These are phyloP conservation scores for Nerophis ophidion DNA, from an alignment of 2,113 vertebrate species.

Conservation along the genomic window DNA sequence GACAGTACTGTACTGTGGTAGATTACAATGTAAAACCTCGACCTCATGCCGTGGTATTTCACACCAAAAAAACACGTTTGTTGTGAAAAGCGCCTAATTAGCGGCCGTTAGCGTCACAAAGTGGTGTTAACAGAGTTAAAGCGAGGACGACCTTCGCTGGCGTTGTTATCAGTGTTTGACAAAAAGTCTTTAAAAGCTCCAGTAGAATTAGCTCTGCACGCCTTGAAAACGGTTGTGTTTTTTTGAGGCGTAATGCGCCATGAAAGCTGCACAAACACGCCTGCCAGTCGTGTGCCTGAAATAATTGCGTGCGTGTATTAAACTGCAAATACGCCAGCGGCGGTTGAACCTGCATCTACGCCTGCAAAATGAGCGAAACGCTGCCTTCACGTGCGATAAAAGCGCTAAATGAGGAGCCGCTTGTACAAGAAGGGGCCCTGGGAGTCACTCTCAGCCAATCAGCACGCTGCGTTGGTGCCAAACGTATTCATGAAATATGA, in stretches of 20 bases:
- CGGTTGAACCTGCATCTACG: conserved; percentile 25
- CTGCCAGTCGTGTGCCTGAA: conserved; percentile 15
- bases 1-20: no score
- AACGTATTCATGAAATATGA: neutral
- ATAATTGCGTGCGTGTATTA: conserved; percentile 30
- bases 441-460: conserved; percentile 1
- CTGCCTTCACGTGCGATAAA: conserved; percentile 9
- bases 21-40: no score
- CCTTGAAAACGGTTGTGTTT: conserved; percentile 2
- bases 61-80: neutral
- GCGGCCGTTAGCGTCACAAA: neutral
- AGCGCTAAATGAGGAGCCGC: conserved; percentile 2
- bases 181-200: neutral
- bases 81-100: neutral
- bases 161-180: neutral
- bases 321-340: conserved; percentile 15
- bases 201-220: conserved; percentile 1
- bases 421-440: conserved; percentile 6
- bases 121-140: neutral
- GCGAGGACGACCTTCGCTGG: neutral
- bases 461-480: neutral
- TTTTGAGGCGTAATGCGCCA: neutral
- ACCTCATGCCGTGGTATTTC: neutral
- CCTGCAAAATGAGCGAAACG: conserved; percentile 13
- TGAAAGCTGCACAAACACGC: conserved; percentile 15